phyloP scores from a whole-genome alignment of 2,113 vertebrate genomes.

The Microtus pennsylvanicus region DNA sequence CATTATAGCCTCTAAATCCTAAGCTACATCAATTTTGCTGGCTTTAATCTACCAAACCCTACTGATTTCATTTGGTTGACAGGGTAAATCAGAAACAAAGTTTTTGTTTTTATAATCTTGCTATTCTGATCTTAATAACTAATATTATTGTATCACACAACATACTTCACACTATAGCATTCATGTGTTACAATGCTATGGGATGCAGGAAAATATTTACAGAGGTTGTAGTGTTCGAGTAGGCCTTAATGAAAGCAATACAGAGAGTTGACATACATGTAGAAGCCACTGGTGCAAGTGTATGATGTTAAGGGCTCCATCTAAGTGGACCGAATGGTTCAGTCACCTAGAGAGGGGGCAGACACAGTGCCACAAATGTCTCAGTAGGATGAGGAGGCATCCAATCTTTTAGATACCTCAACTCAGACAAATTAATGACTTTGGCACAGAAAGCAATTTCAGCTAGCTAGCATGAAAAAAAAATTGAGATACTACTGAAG shows the following conservation, averaged over 20 bases:
- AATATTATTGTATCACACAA: not conserved
- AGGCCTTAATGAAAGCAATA: not conserved
- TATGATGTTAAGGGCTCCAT: not conserved
- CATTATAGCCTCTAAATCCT: fast-evolving
- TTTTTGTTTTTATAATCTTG: not conserved
- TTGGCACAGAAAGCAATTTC: too few relatives aligned
- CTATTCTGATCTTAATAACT: not conserved
- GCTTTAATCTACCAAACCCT: not conserved
- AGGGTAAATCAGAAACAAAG: not conserved
- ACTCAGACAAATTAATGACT: too few relatives aligned
- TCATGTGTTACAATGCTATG: not conserved
- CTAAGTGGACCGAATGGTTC: not conserved
- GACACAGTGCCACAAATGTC: too few relatives aligned
- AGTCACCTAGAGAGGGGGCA: too few relatives aligned
- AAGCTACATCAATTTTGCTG: not conserved
- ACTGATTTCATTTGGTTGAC: not conserved
- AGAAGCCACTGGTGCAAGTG: not conserved
- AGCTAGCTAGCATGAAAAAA: too few relatives aligned
- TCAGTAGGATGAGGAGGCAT: too few relatives aligned
- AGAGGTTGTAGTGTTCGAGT: not conserved
- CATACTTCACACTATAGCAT: not conserved
- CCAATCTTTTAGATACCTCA: too few relatives aligned
- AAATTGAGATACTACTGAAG: too few relatives aligned
- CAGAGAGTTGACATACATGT: not conserved
- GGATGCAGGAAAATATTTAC: not conserved